A percentile compares a stretch with the other conserved stretches of the same genome.
Conservation (phyloP, 2,797 vertebrate genomes). For the Eulemur mongoz region DNA sequence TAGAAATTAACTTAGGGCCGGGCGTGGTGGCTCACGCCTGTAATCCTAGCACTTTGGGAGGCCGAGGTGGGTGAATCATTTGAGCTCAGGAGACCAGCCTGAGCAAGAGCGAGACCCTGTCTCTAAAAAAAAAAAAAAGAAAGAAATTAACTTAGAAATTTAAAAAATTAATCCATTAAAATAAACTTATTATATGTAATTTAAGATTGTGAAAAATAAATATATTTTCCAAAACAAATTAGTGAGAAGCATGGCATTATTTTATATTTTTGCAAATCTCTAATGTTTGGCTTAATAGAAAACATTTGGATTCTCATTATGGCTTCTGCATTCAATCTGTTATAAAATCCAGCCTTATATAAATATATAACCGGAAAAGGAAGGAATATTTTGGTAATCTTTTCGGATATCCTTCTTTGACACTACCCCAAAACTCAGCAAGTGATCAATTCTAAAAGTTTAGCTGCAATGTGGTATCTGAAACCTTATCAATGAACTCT, state of each 20-base stretch:
- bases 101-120: too few species aligned
- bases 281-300: neutral
- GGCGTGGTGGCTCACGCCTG: too few species aligned
- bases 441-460: neutral
- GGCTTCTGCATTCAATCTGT: neutral
- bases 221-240: neutral
- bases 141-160: neutral
- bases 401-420: slow-evolving; percentile 4
- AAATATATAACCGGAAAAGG: neutral
- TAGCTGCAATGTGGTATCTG: neutral
- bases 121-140: too few species aligned
- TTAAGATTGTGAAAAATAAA: slow-evolving; percentile 5
- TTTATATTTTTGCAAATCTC: neutral
- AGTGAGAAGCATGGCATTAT: neutral
- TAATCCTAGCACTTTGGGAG: neutral
- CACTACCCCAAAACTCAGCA: neutral
- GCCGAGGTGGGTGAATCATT: too few species aligned
- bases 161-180: slow-evolving; percentile 5
- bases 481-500: neutral
- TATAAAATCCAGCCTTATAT: neutral
- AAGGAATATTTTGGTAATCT: neutral
- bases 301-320: neutral
- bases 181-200: neutral
- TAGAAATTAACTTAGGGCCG: neutral
- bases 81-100: too few species aligned